Evolutionary conservation across 2,797 vertebrate genomes (phyloP).

Genomic region (Protosalanx chinensis): DNA sequence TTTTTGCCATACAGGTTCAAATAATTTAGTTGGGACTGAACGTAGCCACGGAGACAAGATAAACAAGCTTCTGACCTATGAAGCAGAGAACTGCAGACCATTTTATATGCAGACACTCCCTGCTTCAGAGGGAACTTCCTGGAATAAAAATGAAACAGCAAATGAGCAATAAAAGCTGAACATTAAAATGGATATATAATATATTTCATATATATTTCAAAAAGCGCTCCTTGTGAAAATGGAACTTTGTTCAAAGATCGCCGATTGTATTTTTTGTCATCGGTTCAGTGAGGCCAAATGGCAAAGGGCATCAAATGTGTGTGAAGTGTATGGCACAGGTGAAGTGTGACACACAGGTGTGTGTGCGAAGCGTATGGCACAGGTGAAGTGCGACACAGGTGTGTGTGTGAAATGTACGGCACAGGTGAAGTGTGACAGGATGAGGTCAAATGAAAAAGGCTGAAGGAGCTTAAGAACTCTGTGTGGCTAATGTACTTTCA

Average conservation of each 20-base stretch:
- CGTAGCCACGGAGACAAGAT: conserved; percentile 90
- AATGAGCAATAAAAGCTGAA: conserved; percentile 94
- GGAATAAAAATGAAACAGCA: conserved; percentile 95
- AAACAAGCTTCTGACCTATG: conserved; percentile 94
- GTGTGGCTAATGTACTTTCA: conserved; percentile 51
- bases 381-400: conserved; percentile 21
- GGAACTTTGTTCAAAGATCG: conserved; percentile 31
- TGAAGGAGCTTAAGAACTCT: conserved; percentile 43
- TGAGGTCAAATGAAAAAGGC: conserved; percentile 40
- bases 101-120: conserved; percentile 96
- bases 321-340: conserved; percentile 25
- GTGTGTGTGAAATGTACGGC: conserved; percentile 35
- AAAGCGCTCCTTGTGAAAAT: conserved; percentile 52
- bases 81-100: conserved; percentile 96
- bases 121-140: conserved; percentile 95
- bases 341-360: background rate
- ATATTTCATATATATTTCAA: conserved; percentile 48
- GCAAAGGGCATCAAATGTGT: conserved; percentile 25
- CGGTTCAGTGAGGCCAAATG: conserved; percentile 12
- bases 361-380: conserved; percentile 31
- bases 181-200: conserved; percentile 81
- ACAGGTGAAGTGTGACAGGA: background rate
- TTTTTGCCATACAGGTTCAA: conserved; percentile 50
- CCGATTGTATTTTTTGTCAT: conserved; percentile 19
- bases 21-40: conserved; percentile 84